Percentiles rank a stretch among this genome's conserved stretches.
These are phyloP conservation scores for Cyprinella venusta DNA, from an alignment of 2,797 vertebrate genomes.

Conservation along the genomic window DNA sequence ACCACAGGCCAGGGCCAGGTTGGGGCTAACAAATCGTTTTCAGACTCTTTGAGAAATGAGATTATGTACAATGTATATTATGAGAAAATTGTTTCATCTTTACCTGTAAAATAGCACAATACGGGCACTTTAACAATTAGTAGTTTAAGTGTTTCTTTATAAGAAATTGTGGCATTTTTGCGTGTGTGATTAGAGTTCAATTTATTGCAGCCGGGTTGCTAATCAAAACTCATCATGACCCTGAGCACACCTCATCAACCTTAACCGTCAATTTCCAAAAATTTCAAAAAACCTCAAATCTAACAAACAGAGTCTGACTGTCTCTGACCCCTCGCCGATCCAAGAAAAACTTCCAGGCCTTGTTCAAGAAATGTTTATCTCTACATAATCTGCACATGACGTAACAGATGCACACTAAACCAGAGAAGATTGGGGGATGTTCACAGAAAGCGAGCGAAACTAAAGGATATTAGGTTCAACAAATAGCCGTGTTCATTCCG, in stretches of 20 bases:
- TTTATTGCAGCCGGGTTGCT: neutral
- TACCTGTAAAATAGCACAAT: neutral
- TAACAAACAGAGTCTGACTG: neutral
- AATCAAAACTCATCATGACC: neutral
- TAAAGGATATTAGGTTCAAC: constrained; percentile 71
- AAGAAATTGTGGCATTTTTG: neutral
- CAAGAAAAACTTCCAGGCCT: constrained; percentile 9
- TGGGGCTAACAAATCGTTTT: neutral
- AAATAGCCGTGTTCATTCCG: constrained; percentile 72
- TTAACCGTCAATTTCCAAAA: neutral
- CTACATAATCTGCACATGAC: neutral
- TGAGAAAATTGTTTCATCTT: neutral
- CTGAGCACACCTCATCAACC: neutral
- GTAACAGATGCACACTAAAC: constrained; percentile 19
- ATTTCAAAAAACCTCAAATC: neutral
- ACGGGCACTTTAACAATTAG: neutral
- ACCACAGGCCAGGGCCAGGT: too few relatives aligned
- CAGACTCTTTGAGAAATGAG: neutral
- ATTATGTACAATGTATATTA: neutral
- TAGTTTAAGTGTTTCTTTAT: neutral
- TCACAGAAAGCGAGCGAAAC: constrained; percentile 40
- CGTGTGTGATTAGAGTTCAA: neutral
- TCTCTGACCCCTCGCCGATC: neutral
- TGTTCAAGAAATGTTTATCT: constrained; percentile 14
- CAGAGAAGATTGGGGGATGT: constrained; percentile 16